Conservation (phyloP, 2,888 invertebrate genomes). For the Cylindroiulus punctatus region DNA sequence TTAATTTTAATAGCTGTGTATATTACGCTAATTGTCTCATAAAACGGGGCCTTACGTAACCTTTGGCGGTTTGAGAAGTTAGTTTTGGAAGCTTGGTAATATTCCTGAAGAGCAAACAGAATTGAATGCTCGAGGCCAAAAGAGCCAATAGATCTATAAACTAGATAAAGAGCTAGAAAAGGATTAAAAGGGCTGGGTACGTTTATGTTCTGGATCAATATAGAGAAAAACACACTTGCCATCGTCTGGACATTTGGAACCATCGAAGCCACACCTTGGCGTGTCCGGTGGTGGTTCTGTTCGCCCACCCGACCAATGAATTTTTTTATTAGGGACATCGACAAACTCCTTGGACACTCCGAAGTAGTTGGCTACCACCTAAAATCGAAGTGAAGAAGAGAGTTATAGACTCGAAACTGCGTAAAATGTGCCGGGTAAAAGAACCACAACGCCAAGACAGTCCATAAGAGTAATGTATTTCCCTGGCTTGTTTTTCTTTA, state of each 20-base stretch:
- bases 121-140: background rate
- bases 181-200: background rate
- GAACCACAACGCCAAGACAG: background rate
- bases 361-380: constrained; percentile 93
- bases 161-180: background rate
- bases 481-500: background rate
- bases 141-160: constrained; percentile 15
- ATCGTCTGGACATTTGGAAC: constrained; percentile 85
- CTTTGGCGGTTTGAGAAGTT: background rate
- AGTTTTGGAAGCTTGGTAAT: background rate
- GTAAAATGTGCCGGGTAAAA: background rate
- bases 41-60: background rate
- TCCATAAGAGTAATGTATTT: constrained; percentile 7
- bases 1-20: background rate
- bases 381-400: background rate
- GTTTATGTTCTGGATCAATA: constrained; percentile 9
- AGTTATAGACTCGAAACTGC: background rate
- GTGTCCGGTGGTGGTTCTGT: constrained; percentile 79
- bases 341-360: constrained; percentile 80
- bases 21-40: constrained; percentile 8
- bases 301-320: constrained; percentile 88
- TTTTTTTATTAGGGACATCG: constrained; percentile 76
- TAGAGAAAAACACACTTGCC: constrained; percentile 70
- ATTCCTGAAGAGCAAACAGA: background rate
- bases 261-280: constrained; percentile 92